Percentiles rank a stretch among this genome's conserved stretches.
phyloP scores from a whole-genome alignment of 2,888 invertebrate genomes.

The Orchestes rusci region DNA sequence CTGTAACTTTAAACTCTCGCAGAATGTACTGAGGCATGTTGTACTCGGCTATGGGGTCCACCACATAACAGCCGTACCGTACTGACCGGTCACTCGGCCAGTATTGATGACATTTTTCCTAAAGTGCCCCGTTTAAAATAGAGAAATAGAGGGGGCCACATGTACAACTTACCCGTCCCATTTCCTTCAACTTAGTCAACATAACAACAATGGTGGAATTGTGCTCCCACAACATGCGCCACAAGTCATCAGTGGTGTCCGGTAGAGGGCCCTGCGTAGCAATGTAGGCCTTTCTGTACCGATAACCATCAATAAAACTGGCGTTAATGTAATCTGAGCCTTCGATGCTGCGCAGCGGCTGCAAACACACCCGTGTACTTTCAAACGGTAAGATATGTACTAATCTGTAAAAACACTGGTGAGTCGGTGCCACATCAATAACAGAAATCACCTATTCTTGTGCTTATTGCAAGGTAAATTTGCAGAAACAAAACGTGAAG shows the following conservation, averaged over 20 bases:
- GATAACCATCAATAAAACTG: conserved; percentile 94
- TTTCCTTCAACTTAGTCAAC: conserved; percentile 95
- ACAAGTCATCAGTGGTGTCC: conserved; percentile 97
- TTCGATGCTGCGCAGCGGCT: conserved; percentile 82
- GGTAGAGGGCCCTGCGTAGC: conserved; percentile 98
- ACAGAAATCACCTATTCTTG: conserved; percentile 61
- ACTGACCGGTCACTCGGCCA: conserved; percentile 98
- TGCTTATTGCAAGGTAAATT: conserved; percentile 96
- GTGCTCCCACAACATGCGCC: conserved; percentile 99
- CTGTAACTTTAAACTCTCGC: conserved; percentile 98
- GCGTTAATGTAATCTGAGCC: conserved; percentile 99
- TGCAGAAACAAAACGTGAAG: conserved; percentile 89
- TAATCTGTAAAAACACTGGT: conserved; percentile 50
- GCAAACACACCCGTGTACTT: conserved; percentile 85
- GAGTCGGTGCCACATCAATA: background rate
- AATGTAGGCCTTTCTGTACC: conserved; percentile 90
- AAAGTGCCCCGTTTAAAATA: conserved; percentile 26
- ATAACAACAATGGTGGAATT: conserved; percentile 99
- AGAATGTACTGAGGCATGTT: conserved; percentile 99
- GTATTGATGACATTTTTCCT: conserved; percentile 99
- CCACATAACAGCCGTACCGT: conserved; percentile 95
- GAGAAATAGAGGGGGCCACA: background rate
- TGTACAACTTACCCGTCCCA: conserved; percentile 74
- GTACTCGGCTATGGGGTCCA: conserved; percentile 98
- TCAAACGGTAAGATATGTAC: conserved; percentile 98